Conservation (phyloP, 2,888 invertebrate genomes). For the Plusia festucae region DNA sequence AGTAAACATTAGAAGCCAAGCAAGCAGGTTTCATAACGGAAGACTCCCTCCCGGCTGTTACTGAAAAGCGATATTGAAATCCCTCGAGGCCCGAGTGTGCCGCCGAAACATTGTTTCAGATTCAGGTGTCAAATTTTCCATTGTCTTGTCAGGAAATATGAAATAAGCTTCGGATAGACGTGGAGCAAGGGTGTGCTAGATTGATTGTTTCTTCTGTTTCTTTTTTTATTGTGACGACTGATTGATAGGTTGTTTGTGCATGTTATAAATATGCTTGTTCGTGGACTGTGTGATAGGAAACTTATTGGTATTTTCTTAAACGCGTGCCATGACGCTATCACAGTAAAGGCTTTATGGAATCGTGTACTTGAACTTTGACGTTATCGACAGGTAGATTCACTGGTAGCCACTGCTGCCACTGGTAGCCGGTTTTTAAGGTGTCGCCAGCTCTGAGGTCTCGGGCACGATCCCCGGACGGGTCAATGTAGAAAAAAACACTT, state of each 20-base stretch:
- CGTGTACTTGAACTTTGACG: too few relatives aligned
- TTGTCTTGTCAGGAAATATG: conserved; percentile 63
- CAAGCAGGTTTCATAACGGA: conserved; percentile 42
- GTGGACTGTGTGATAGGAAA: too few relatives aligned
- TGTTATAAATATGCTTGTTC: too few relatives aligned
- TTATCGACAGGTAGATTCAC: too few relatives aligned
- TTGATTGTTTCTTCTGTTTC: not conserved
- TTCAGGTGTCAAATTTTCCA: conserved; percentile 70
- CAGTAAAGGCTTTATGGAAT: too few relatives aligned
- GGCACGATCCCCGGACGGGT: too few relatives aligned
- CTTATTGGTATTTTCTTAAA: too few relatives aligned
- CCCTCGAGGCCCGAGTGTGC: conserved; percentile 55
- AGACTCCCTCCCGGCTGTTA: conserved; percentile 52
- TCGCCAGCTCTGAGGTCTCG: too few relatives aligned
- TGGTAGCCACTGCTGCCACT: too few relatives aligned
- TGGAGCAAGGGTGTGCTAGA: conserved; percentile 16
- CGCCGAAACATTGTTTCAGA: conserved; percentile 58
- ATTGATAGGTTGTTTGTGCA: not conserved
- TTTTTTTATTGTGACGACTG: not conserved
- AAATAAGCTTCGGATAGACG: conserved; percentile 51
- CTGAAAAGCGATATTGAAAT: conserved; percentile 62
- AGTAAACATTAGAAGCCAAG: conserved; percentile 28
- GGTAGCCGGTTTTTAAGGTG: too few relatives aligned
- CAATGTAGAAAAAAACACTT: too few relatives aligned
- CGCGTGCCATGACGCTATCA: too few relatives aligned